Percentiles rank a stretch among this genome's conserved stretches.
Evolutionary conservation across 2,113 vertebrate species (phyloP).

Genomic region (Etheostoma cragini): DNA sequence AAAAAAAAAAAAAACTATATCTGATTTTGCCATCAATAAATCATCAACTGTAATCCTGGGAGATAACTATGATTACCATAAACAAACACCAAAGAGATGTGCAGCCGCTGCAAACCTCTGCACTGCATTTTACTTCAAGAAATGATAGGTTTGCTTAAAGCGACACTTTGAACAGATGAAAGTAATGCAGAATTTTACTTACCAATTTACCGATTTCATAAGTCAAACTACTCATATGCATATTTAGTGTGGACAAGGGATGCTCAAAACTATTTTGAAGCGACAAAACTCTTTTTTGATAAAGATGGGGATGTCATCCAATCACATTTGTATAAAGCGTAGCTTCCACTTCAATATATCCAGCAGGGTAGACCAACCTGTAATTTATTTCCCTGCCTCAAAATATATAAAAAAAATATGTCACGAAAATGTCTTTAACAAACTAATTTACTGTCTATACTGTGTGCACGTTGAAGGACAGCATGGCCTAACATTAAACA

Average conservation of each 20-base stretch:
- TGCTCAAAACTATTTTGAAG: background rate
- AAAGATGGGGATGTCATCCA: background rate
- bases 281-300: background rate
- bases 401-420: background rate
- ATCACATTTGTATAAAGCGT: background rate
- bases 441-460: constrained; percentile 10
- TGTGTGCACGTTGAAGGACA: background rate
- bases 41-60: constrained; percentile 27
- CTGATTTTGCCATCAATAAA: constrained; percentile 49
- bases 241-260: background rate
- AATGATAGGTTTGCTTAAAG: background rate
- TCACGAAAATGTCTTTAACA: constrained; percentile 1
- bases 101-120: background rate
- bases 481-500: background rate
- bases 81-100: constrained; percentile 7
- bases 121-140: background rate
- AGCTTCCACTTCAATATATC: background rate
- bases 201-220: background rate
- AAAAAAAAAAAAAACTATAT: background rate
- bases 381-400: background rate
- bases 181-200: background rate
- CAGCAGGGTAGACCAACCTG: background rate
- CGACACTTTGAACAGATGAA: too few relatives aligned
- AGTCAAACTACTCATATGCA: background rate
- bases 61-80: constrained; percentile 15